These are phyloP conservation scores for Pterostichus madidus DNA, from an alignment of 2,888 invertebrate genomes.

Conservation along the genomic window DNA sequence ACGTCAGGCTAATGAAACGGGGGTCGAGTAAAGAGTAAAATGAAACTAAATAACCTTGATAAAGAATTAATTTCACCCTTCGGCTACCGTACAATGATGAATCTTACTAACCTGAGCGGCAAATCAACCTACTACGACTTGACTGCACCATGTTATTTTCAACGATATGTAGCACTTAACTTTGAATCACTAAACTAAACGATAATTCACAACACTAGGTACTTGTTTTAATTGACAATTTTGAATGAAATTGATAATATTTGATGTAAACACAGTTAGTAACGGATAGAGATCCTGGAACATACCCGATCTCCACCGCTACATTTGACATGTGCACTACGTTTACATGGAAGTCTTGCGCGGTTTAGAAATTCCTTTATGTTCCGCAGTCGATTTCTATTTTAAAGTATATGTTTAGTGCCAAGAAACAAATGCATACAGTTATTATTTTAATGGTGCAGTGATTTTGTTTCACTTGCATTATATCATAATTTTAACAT, in stretches of 20 bases:
- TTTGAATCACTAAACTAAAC: conserved; percentile 32
- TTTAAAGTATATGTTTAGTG: neutral
- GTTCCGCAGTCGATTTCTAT: neutral
- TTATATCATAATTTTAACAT: no score
- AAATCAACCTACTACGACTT: conserved; percentile 23
- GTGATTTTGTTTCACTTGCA: no score
- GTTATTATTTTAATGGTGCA: no score
- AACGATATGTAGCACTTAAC: conserved; percentile 37
- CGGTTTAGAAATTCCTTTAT: conserved; percentile 9
- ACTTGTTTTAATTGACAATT: conserved; percentile 61
- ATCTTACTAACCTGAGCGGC: conserved; percentile 65
- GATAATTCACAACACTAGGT: conserved; percentile 51
- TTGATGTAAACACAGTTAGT: conserved; percentile 60
- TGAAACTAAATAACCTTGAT: conserved; percentile 54
- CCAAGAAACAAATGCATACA: no score
- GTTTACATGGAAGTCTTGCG: conserved; percentile 40
- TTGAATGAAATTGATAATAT: conserved; percentile 1
- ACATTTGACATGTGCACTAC: conserved; percentile 55
- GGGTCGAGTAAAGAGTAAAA: conserved; percentile 3
- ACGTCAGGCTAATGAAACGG: neutral
- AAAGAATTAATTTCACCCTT: conserved; percentile 65
- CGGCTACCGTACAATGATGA: conserved; percentile 33
- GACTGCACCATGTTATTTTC: conserved; percentile 49
- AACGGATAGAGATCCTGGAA: conserved; percentile 49
- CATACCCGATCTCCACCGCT: conserved; percentile 60